Percentiles rank a stretch among this genome's conserved stretches.
Evolutionary conservation across 1,140 invertebrate species (phyloP).

Genomic region (Cydia amplana): DNA sequence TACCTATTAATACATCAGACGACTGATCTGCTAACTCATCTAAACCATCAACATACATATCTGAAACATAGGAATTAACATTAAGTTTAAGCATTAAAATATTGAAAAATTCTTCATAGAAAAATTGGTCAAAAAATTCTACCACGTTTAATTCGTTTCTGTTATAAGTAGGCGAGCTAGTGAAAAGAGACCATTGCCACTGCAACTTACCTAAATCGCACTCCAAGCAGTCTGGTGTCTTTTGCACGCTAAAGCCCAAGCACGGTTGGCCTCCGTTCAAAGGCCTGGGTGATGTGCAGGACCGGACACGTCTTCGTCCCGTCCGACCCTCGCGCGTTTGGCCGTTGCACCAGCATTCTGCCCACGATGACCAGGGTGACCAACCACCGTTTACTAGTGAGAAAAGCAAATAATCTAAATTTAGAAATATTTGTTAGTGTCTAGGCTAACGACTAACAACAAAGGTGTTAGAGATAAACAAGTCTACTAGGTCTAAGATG

Average conservation of each 20-base stretch:
- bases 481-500: too few species aligned
- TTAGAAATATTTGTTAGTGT: too few species aligned
- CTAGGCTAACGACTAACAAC: too few species aligned
- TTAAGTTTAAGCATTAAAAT: constrained; percentile 31
- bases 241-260: constrained; percentile 88
- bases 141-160: too few species aligned
- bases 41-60: constrained; percentile 66
- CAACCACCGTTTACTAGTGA: constrained; percentile 94
- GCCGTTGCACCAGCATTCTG: constrained; percentile 87
- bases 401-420: not conserved
- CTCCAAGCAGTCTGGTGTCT: constrained; percentile 88
- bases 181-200: too few species aligned
- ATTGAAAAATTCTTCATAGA: not conserved
- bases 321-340: constrained; percentile 56
- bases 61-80: constrained; percentile 44
- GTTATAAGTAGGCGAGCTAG: too few species aligned
- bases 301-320: constrained; percentile 88
- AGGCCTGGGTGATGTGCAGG: constrained; percentile 92
- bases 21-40: constrained; percentile 71
- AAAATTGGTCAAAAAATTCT: too few species aligned
- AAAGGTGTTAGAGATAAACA: too few species aligned
- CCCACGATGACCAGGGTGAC: constrained; percentile 94
- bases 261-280: constrained; percentile 92
- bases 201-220: constrained; percentile 82
- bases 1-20: constrained; percentile 65